Percentiles rank a stretch among this genome's conserved stretches.
These are phyloP conservation scores for Megalops atlanticus DNA, from an alignment of 2,113 vertebrate species.

Conservation along the genomic window DNA sequence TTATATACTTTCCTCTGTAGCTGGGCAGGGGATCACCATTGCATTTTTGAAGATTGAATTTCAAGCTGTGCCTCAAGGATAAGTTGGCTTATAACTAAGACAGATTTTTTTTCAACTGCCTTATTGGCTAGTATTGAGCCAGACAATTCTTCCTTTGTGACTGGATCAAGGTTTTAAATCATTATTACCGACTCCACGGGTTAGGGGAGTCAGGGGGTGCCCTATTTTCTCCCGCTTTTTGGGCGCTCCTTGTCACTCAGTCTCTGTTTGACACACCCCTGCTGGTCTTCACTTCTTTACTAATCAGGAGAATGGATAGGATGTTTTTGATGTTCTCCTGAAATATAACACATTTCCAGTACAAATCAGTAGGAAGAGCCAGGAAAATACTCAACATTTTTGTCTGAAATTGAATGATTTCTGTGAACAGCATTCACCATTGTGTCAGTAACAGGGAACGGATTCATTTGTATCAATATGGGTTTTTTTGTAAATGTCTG, in stretches of 20 bases:
- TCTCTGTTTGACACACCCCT: neutral
- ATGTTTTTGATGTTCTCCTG: neutral
- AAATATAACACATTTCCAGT: neutral
- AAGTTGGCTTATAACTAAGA: slow-evolving; percentile 17
- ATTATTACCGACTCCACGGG: slow-evolving; percentile 33
- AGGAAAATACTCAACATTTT: neutral
- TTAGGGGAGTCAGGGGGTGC: neutral
- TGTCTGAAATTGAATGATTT: neutral
- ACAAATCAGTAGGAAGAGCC: neutral
- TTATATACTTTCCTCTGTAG: neutral
- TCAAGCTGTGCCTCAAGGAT: neutral
- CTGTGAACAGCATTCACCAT: neutral
- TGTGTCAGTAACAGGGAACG: neutral
- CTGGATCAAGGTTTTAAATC: slow-evolving; percentile 44
- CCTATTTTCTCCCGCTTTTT: too few relatives aligned
- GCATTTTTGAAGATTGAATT: neutral
- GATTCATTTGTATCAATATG: neutral
- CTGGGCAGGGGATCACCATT: neutral
- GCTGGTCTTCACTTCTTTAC: neutral
- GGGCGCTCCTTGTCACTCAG: neutral
- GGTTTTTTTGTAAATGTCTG: neutral
- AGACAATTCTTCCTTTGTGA: slow-evolving; percentile 65
- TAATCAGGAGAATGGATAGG: neutral
- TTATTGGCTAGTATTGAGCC: slow-evolving; percentile 52
- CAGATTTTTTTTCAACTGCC: neutral